Base-by-base conservation (phyloP, 2,113 vertebrate species). In the Cheilinus undulatus region DNA sequence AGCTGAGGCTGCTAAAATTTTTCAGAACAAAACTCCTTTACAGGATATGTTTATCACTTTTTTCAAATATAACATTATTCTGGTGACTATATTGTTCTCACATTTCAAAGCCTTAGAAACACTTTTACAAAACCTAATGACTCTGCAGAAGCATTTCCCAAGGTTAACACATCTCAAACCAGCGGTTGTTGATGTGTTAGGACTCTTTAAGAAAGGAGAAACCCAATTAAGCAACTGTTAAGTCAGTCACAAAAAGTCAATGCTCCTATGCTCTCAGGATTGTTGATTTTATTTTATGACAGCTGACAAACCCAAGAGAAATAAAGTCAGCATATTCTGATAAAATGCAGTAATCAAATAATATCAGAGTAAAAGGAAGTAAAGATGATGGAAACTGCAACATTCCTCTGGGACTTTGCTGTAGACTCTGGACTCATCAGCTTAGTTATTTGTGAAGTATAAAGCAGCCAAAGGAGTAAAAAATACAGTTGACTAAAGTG, bases 311-410 rank as follows among this genome's bases (percentile, higher is more conserved):
- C 20, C 34, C 45, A 59, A 38, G 28, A 38, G 24, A 40, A 52
- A 36, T 20, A 1, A 19, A 19, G 61, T n/a, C 32, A 63, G 75
- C 69, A 69, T 46, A 69, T 61, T 7, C 20, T 40, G 38, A 58
- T 48, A 22, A 71, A 78, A 57, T 3, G 26, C 8, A 10, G 32
- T 34, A 5, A 34, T n/a, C n/a, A n/a, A n/a, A n/a, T n/a, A n/a
- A n/a, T n/a, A n/a, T n/a, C n/a, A n/a, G 32, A 34, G 9, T 7
- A 34, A 34, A 34, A 34, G 10, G 32, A 15, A 42, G 3, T 1
- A 6, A 15, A 17, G 5, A 17, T 19, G 14, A 17, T 42, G 40
- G 32, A 23, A 60, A 34, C 19, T 27, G 23, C 24, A 45, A n/a
- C 19, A 14, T 38, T 8, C 34, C 9, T 8, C 34, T 2, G 13